phyloP scores from a whole-genome alignment of 2,888 invertebrate species.

The Aphodius sticticus region DNA sequence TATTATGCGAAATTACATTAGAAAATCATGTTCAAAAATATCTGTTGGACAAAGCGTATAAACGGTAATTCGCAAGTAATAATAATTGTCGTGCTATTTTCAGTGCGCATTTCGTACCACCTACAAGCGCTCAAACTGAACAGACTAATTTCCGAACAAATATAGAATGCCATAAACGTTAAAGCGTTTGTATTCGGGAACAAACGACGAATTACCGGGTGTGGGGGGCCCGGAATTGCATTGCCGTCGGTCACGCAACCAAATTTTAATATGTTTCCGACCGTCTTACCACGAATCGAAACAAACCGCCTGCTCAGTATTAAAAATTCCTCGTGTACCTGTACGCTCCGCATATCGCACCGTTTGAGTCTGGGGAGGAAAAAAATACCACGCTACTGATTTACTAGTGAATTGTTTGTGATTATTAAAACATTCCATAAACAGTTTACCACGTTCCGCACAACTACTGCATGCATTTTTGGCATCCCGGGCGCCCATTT shows the following conservation, averaged over 20 bases:
- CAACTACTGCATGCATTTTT: no score
- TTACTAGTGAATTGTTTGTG: no score
- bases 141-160: constrained; percentile 4
- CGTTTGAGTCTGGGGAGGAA: no score
- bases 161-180: not conserved
- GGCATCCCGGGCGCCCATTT: no score
- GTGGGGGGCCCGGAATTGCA: not conserved
- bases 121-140: not conserved
- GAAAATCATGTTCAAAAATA: no score
- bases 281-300: not conserved
- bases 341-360: no score
- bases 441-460: no score
- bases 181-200: not conserved
- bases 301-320: no score
- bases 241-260: not conserved
- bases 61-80: not conserved
- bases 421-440: no score
- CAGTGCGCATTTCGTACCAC: constrained; percentile 4
- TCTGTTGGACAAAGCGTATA: not conserved
- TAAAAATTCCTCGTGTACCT: no score
- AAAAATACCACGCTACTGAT: no score
- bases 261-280: not conserved
- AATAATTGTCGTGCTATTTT: not conserved
- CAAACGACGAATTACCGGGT: not conserved
- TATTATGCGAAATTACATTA: no score